Conservation (phyloP, 2,113 vertebrate species). For the Leucosticte australis region DNA sequence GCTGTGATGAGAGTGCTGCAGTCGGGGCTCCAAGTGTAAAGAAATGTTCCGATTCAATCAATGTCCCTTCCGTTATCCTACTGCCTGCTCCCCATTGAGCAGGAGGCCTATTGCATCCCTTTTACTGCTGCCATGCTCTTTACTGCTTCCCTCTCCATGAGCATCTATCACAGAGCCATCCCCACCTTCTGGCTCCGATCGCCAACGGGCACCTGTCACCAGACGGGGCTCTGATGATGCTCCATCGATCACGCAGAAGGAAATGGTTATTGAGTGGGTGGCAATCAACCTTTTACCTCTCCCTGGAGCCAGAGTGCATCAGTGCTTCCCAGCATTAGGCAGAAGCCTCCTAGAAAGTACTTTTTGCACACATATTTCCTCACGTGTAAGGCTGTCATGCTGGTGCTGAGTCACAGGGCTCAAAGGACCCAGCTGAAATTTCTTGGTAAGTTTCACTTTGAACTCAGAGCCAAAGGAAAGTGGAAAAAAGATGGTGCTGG, state of each 20-base stretch:
- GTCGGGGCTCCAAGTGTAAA: background rate
- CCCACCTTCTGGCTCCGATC: background rate
- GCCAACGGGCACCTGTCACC: background rate
- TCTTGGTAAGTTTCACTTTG: background rate
- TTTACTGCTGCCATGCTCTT: background rate
- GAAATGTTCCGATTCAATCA: background rate
- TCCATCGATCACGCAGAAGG: constrained; percentile 41
- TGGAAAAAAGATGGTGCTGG: background rate
- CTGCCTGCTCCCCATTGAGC: background rate
- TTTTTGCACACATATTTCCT: background rate
- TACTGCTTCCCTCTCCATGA: background rate
- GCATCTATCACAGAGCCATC: background rate
- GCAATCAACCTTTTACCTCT: constrained; percentile 54
- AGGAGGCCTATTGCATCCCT: background rate
- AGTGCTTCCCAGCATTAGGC: constrained; percentile 14
- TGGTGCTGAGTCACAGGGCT: background rate
- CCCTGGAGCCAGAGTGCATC: constrained; percentile 4
- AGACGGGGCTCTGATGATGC: background rate
- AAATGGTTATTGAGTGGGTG: constrained; percentile 56
- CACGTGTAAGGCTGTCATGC: background rate
- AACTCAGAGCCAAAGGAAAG: background rate
- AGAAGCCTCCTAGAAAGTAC: background rate
- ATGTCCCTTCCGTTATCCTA: background rate
- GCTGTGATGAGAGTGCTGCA: accelerated
- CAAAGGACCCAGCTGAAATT: background rate